These are phyloP conservation scores for Lophius americanus DNA, from an alignment of 2,797 vertebrate genomes.

Conservation along the genomic window DNA sequence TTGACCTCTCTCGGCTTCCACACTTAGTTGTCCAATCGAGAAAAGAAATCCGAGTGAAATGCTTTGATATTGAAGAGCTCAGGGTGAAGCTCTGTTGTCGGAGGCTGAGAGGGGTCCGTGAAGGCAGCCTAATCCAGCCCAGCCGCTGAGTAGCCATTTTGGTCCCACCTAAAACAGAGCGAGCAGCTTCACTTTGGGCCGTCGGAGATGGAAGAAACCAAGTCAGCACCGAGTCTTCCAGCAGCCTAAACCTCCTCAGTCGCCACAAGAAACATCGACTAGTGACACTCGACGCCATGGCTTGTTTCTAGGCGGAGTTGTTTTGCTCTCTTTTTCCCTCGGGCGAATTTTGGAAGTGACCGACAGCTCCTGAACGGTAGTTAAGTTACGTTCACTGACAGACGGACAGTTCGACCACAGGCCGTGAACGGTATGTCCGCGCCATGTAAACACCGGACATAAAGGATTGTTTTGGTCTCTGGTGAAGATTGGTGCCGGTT, in stretches of 20 bases:
- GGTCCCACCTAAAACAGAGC: constrained; percentile 83
- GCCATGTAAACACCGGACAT: constrained; percentile 28
- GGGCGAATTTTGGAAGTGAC: constrained; percentile 53
- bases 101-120: constrained; percentile 49
- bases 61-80: background rate
- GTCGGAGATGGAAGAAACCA: constrained; percentile 77
- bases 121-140: constrained; percentile 82
- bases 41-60: background rate
- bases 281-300: constrained; percentile 38
- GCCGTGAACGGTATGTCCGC: constrained; percentile 25
- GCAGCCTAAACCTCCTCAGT: constrained; percentile 25
- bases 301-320: constrained; percentile 29
- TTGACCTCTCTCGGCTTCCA: too few species aligned
- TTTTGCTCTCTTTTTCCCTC: background rate
- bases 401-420: constrained; percentile 43
- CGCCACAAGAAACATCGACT: background rate
- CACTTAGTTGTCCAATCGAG: background rate
- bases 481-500: background rate
- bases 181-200: constrained; percentile 70
- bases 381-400: constrained; percentile 60
- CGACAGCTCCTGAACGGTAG: constrained; percentile 58
- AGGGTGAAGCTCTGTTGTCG: background rate
- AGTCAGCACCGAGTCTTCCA: constrained; percentile 60
- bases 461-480: background rate
- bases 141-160: constrained; percentile 92